Base-by-base conservation (phyloP, 2,113 vertebrate genomes). In the Hydrochoerus hydrochaeris region DNA sequence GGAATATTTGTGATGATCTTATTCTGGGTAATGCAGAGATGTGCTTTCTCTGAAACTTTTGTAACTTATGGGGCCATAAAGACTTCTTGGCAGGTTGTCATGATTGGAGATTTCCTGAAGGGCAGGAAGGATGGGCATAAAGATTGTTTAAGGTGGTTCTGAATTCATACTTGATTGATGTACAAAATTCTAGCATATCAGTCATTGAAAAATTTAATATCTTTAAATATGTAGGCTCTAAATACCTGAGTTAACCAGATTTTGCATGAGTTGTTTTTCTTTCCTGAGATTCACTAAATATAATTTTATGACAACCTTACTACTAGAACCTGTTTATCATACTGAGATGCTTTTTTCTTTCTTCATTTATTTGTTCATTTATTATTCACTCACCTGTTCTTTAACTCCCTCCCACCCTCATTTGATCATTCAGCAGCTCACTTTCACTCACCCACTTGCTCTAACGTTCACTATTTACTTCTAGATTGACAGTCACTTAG, bases 21-120 rank as follows among this genome's bases (percentile, higher is more conserved):
- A 57, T 94, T 94, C 67, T 84, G 85, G 91, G 57, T 78, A 67
- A 28, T 91, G n/a, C 87, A 63, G 77, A 77, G 41, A 49, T 60
- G n/a, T 24, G 14, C 63, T 88, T 86, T 84, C 3, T 85, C 9
- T 35, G 60, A 22, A 35, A n/a, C 5, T 87, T 44, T 54, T n/a
- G 35, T 6, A 28, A 58, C 49, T 32, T 57, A 28, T 73, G 69
- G 28, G 67, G 60, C 32, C 32, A 77, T 62, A 30, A 82, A 78
- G 38, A 38, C 52, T 52, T 95, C 71, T 77, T 91, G 44, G 5
- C 16, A 26, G 44, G n/a, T 22, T 83, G 14, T 67, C 6, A 28
- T 38, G 44, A 41, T 5, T 20, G 12, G 24, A 14, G 26, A 26
- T 0, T 57, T 75, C 26, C 35, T 4, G 1, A 24, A 41, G 62